A percentile compares a stretch with the other conserved stretches of the same genome.
Conservation (phyloP, 2,888 invertebrate genomes). For the Macrophya alboannulata region DNA sequence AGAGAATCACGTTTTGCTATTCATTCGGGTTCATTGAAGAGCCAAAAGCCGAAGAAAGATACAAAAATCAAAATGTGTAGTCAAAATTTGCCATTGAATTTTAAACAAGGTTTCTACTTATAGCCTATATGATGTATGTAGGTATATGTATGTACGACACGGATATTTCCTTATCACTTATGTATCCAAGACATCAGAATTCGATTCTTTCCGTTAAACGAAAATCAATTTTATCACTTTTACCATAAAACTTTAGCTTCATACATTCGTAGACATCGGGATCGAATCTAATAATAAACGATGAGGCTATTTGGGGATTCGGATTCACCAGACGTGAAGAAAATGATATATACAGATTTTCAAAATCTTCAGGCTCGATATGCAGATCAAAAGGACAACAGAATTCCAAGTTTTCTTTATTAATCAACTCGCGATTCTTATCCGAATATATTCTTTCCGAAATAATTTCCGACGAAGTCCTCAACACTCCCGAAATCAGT, state of each 20-base stretch:
- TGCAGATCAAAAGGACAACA: background rate
- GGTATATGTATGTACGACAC: background rate
- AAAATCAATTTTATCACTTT: background rate
- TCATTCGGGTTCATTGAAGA: background rate
- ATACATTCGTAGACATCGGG: background rate
- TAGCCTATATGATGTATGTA: background rate
- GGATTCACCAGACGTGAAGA: background rate
- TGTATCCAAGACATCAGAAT: background rate
- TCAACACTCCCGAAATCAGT: background rate
- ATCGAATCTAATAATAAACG: constrained; percentile 9
- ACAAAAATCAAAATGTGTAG: too few relatives aligned
- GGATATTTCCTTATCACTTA: background rate
- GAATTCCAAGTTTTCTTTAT: too few relatives aligned
- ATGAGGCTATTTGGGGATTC: background rate
- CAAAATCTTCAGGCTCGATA: background rate
- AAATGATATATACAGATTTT: background rate
- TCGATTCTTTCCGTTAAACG: constrained; percentile 12
- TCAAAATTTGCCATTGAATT: too few relatives aligned
- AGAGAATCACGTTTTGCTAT: background rate
- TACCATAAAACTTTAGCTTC: background rate
- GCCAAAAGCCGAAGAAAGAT: background rate
- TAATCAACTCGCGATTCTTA: fast-evolving
- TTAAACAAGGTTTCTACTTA: background rate
- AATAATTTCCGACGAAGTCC: too few relatives aligned
- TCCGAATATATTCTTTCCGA: too few relatives aligned